Percentiles rank a stretch among this genome's conserved stretches.
Evolutionary conservation across 2,113 vertebrate species (phyloP).

Genomic region (Marmota flaviventris): DNA sequence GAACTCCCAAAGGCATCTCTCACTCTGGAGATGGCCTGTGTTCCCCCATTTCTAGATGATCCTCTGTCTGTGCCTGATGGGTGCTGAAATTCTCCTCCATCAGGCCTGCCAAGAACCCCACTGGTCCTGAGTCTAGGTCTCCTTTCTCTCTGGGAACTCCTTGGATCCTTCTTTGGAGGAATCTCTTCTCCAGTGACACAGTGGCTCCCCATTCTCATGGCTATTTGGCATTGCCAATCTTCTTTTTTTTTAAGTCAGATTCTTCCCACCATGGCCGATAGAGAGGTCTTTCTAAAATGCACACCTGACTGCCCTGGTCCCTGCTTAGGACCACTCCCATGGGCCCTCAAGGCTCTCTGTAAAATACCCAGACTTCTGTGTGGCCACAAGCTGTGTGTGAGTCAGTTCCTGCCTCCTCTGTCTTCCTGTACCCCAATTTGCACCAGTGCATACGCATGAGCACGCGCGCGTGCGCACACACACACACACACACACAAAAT

Average conservation of each 20-base stretch:
- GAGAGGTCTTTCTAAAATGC: not conserved
- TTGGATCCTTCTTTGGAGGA: no score
- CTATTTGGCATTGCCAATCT: not conserved
- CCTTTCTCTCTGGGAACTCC: no score
- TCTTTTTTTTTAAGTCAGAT: not conserved
- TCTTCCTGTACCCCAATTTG: not conserved
- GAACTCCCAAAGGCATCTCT: no score
- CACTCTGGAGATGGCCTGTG: no score
- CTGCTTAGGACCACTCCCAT: not conserved
- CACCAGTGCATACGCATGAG: no score
- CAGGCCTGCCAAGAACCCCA: no score
- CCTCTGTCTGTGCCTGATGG: no score
- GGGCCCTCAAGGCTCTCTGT: not conserved
- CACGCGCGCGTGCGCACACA: fast-evolving
- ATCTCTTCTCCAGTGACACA: no score
- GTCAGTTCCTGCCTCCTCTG: not conserved
- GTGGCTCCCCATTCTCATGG: not conserved
- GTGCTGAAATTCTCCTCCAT: no score
- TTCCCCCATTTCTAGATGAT: no score
- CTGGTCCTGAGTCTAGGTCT: no score
- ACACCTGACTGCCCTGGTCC: not conserved
- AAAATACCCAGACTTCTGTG: not conserved
- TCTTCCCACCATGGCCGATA: not conserved
- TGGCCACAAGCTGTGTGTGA: not conserved
- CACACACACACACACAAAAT: not conserved